A percentile compares a stretch with the other conserved stretches of the same genome.
phyloP scores from a whole-genome alignment of 1,140 invertebrate species.

The Daktulosphaira vitifoliae region DNA sequence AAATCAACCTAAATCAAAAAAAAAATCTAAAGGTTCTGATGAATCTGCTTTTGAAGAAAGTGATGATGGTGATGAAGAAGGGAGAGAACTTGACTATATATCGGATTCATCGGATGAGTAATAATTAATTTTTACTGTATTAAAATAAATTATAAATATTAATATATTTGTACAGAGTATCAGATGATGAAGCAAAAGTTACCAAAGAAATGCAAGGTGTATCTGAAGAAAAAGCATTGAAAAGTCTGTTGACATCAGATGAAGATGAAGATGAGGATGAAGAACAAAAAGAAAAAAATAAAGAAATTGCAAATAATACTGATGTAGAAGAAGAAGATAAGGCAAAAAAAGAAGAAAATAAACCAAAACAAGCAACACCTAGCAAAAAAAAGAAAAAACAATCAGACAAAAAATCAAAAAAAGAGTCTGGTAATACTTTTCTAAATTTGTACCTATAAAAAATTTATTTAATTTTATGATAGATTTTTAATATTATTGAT shows the following conservation, averaged over 20 bases:
- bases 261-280: conserved; percentile 80
- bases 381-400: conserved; percentile 45
- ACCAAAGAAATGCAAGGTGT: conserved; percentile 60
- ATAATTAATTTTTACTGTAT: conserved; percentile 32
- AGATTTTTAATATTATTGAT: no score
- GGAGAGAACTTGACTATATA: conserved; percentile 78
- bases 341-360: conserved; percentile 48
- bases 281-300: conserved; percentile 74
- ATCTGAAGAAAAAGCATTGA: conserved; percentile 72
- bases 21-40: conserved; percentile 65
- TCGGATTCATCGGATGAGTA: conserved; percentile 69
- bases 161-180: conserved; percentile 50
- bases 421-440: not conserved
- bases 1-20: conserved; percentile 50
- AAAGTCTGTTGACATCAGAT: conserved; percentile 79
- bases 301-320: conserved; percentile 42
- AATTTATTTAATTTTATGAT: no score
- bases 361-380: not conserved
- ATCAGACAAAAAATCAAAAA: conserved; percentile 9
- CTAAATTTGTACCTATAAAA: no score
- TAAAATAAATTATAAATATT: not conserved
- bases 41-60: conserved; percentile 89
- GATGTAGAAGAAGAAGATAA: conserved; percentile 48
- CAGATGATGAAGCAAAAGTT: conserved; percentile 63
- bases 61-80: conserved; percentile 93